Percentiles rank a stretch among this genome's conserved stretches.
phyloP scores from a whole-genome alignment of 2,888 invertebrate genomes.

The Nematopogon swammerdamellus region DNA sequence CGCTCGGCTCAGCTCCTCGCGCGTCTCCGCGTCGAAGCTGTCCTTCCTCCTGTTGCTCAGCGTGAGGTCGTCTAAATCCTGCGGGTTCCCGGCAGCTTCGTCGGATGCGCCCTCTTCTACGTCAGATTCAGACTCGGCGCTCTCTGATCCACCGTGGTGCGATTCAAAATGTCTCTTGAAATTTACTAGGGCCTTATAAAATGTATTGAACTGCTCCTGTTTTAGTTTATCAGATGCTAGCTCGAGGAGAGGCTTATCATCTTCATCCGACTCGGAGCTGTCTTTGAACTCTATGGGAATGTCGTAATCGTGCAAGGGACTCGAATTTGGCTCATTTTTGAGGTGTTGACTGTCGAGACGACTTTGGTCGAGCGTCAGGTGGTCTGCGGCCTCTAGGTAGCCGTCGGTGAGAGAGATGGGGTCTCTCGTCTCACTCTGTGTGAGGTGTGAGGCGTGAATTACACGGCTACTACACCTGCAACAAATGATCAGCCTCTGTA shows the following conservation, averaged over 20 bases:
- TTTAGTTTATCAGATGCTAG: conserved; percentile 4
- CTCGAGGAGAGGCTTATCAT: conserved; percentile 24
- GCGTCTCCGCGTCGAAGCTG: conserved; percentile 29
- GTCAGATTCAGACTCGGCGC: conserved; percentile 17
- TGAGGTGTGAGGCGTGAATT: too few relatives aligned
- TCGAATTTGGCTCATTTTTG: too few relatives aligned
- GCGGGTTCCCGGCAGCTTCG: conserved; percentile 15
- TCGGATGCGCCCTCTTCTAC: conserved; percentile 23
- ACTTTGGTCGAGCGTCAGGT: too few relatives aligned
- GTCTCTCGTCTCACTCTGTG: too few relatives aligned
- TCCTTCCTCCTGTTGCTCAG: conserved; percentile 30
- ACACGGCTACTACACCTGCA: too few relatives aligned
- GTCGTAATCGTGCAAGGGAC: too few relatives aligned
- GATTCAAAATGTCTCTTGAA: conserved; percentile 29
- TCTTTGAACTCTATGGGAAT: conserved; percentile 1
- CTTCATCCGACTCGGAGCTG: conserved; percentile 15
- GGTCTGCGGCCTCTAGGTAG: too few relatives aligned
- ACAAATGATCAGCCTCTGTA: too few relatives aligned
- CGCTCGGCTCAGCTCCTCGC: conserved; percentile 29
- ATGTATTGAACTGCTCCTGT: conserved; percentile 18
- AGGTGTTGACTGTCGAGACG: too few relatives aligned
- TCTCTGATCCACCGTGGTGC: conserved; percentile 16
- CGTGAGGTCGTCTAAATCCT: conserved; percentile 28
- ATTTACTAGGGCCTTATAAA: conserved; percentile 28
- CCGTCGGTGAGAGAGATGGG: too few relatives aligned